These are phyloP conservation scores for Proales similis DNA, from an alignment of 1,140 invertebrate genomes.

Conservation along the genomic window DNA sequence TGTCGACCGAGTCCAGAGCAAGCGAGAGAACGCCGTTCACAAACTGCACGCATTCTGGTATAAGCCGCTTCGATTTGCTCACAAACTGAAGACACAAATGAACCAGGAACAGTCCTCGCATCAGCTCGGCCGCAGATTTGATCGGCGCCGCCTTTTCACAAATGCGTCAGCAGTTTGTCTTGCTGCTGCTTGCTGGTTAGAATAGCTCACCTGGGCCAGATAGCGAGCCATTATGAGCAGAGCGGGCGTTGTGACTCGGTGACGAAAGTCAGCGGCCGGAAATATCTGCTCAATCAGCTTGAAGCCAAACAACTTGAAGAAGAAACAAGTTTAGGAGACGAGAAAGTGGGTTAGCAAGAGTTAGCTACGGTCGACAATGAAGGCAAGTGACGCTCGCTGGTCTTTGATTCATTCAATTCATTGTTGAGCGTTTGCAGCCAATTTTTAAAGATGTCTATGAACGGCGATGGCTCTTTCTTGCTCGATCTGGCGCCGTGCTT, in stretches of 20 bases:
- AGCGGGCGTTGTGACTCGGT: conserved; percentile 73
- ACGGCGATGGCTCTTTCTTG: conserved; percentile 32
- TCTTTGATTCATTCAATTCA: conserved; percentile 9
- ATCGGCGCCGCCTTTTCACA: conserved; percentile 54
- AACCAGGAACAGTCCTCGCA: conserved; percentile 69
- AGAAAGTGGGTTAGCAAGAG: neutral
- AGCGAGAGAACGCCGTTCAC: conserved; percentile 54
- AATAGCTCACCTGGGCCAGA: conserved; percentile 54
- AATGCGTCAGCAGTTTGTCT: neutral
- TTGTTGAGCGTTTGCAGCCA: conserved; percentile 1
- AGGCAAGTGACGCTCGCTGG: conserved; percentile 9
- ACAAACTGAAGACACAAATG: conserved; percentile 67
- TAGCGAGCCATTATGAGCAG: conserved; percentile 75
- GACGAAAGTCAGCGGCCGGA: conserved; percentile 77
- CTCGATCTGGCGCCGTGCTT: conserved; percentile 30
- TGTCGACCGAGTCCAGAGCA: conserved; percentile 40
- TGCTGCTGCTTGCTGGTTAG: neutral
- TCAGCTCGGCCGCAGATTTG: conserved; percentile 61
- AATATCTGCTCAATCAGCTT: conserved; percentile 61
- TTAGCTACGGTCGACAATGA: conserved; percentile 8
- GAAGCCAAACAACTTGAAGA: conserved; percentile 65
- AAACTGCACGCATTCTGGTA: conserved; percentile 70
- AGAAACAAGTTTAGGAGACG: conserved; percentile 39
- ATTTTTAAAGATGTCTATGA: conserved; percentile 15
- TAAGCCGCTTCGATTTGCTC: conserved; percentile 67